A percentile compares a stretch with the other conserved stretches of the same genome.
Conservation (phyloP, 2,797 vertebrate species). For the Melanogrammus aeglefinus region DNA sequence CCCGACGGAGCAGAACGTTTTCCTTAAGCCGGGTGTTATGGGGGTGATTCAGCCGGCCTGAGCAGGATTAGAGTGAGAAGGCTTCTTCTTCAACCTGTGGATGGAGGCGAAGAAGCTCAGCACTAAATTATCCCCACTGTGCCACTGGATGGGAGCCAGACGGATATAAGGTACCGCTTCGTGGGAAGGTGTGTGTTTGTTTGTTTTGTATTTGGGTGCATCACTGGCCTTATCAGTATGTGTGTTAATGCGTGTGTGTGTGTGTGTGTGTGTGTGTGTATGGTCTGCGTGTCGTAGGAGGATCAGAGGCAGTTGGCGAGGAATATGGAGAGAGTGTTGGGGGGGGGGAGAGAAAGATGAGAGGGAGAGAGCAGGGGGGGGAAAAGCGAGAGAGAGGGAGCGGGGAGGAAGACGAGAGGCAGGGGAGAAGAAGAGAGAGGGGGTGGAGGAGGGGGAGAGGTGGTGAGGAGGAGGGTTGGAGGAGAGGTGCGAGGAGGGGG, state of each 20-base stretch:
- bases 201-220: not conserved
- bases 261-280: too few relatives aligned
- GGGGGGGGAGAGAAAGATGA: too few relatives aligned
- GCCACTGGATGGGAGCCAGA: slow-evolving; percentile 31
- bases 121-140: slow-evolving; percentile 61
- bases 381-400: too few relatives aligned
- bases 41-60: slow-evolving; percentile 58
- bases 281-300: too few relatives aligned
- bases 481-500: too few relatives aligned
- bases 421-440: too few relatives aligned
- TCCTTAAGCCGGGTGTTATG: slow-evolving; percentile 52
- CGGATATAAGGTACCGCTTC: not conserved
- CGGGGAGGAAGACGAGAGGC: too few relatives aligned
- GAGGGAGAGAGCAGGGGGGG: too few relatives aligned
- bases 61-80: slow-evolving; percentile 61
- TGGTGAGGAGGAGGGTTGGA: too few relatives aligned
- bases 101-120: slow-evolving; percentile 51
- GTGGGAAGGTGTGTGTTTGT: not conserved
- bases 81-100: slow-evolving; percentile 55
- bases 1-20: slow-evolving; percentile 48
- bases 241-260: not conserved
- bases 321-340: not conserved
- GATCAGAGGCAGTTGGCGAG: not conserved
- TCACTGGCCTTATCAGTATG: not conserved
- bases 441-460: too few relatives aligned